These are phyloP conservation scores for Lampris incognitus DNA, from an alignment of 2,113 vertebrate species.

Conservation along the genomic window DNA sequence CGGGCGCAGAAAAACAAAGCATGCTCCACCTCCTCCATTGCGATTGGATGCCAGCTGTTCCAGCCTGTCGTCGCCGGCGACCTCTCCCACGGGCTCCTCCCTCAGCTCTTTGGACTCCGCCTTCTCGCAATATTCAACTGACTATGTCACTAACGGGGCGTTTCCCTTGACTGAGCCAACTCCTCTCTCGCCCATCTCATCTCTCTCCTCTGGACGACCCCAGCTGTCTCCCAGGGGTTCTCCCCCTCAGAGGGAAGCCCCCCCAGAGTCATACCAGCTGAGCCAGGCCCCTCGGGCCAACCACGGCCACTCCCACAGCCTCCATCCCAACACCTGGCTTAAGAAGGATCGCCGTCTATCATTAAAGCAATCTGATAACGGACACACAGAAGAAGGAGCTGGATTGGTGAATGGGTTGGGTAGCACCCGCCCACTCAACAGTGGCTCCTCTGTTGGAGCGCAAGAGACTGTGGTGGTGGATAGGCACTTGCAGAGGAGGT, in stretches of 20 bases:
- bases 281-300: conserved; percentile 53
- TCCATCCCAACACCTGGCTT: conserved; percentile 85
- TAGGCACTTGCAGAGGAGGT: conserved; percentile 29
- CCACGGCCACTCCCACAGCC: conserved; percentile 66
- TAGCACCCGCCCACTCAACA: conserved; percentile 17
- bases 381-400: conserved; percentile 50
- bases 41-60: conserved; percentile 87
- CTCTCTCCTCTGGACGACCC: conserved; percentile 5
- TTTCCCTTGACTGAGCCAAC: conserved; percentile 58
- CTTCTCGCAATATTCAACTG: conserved; percentile 93
- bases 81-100: conserved; percentile 88
- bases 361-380: conserved; percentile 75
- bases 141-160: conserved; percentile 80
- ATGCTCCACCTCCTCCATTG: conserved; percentile 75
- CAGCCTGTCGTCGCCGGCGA: conserved; percentile 90
- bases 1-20: conserved; percentile 79
- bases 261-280: conserved; percentile 54
- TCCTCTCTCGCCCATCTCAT: conserved; percentile 43
- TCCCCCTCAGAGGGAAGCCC: conserved; percentile 57
- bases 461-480: background rate
- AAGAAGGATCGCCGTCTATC: conserved; percentile 83
- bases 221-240: conserved; percentile 57
- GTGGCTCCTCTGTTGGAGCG: background rate
- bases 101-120: conserved; percentile 91
- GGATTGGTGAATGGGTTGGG: conserved; percentile 35